These are phyloP conservation scores for Tipula vernalis DNA, from an alignment of 2,888 invertebrate species.

Conservation along the genomic window DNA sequence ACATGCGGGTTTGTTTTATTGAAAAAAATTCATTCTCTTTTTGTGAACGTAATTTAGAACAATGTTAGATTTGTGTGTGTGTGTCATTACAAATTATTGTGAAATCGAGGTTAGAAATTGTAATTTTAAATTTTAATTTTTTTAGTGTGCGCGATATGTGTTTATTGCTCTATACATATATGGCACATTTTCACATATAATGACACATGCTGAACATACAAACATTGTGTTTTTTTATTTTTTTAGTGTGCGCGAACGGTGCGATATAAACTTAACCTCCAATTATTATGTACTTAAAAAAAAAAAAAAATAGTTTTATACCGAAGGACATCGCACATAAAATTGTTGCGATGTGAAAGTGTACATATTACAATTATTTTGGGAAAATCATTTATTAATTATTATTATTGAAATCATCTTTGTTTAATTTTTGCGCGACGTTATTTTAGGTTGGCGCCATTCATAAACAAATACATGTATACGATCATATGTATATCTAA, in stretches of 20 bases:
- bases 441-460: neutral
- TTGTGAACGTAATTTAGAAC: neutral
- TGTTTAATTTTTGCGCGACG: neutral
- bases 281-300: neutral
- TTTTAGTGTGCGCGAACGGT: neutral
- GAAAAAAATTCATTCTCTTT: neutral
- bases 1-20: neutral
- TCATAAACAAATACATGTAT: neutral
- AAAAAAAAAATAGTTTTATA: neutral
- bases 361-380: neutral
- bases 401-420: neutral
- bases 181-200: neutral
- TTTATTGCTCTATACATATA: neutral
- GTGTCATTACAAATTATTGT: neutral
- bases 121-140: neutral
- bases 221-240: neutral
- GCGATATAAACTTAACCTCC: neutral
- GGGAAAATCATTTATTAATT: neutral
- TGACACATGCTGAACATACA: neutral
- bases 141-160: neutral
- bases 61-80: conserved; percentile 4
- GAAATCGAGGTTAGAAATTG: neutral
- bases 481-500: neutral
- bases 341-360: neutral
- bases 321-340: neutral